Percentiles rank a stretch among this genome's conserved stretches.
Evolutionary conservation across 2,888 invertebrate genomes (phyloP).

Genomic region (Arctia plantaginis): DNA sequence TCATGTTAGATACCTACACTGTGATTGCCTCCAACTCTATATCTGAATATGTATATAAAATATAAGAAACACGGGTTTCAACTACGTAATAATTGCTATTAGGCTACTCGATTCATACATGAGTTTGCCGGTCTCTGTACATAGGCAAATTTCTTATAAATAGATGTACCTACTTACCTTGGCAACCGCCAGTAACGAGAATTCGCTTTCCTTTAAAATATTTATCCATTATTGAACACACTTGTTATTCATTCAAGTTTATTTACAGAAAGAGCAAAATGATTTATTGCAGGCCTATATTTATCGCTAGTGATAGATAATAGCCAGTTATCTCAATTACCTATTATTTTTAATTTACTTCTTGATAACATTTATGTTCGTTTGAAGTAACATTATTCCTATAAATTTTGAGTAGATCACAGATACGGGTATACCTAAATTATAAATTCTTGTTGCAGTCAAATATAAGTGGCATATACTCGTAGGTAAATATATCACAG

Average conservation of each 20-base stretch:
- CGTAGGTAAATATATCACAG: too few relatives aligned
- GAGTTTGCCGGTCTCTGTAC: too few relatives aligned
- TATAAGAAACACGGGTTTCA: too few relatives aligned
- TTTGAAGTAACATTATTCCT: background rate
- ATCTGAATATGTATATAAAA: too few relatives aligned
- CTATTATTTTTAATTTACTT: conserved; percentile 3
- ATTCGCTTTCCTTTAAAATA: conserved; percentile 90
- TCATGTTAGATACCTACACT: too few relatives aligned
- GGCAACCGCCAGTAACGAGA: conserved; percentile 95
- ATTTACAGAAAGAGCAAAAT: conserved; percentile 14
- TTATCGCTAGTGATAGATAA: conserved; percentile 26
- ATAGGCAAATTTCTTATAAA: background rate
- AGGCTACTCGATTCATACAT: too few relatives aligned
- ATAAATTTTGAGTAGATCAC: background rate
- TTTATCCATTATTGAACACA: conserved; percentile 67
- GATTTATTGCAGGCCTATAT: background rate
- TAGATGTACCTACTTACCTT: conserved; percentile 86
- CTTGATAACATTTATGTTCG: conserved; percentile 15
- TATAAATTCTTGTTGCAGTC: background rate
- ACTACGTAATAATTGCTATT: too few relatives aligned
- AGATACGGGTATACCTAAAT: background rate
- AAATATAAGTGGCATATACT: too few relatives aligned
- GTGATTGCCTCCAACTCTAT: too few relatives aligned
- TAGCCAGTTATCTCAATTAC: conserved; percentile 8
- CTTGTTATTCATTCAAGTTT: conserved; percentile 14